Conservation (phyloP, 1,140 invertebrate genomes). For the Musca vetustissima region DNA sequence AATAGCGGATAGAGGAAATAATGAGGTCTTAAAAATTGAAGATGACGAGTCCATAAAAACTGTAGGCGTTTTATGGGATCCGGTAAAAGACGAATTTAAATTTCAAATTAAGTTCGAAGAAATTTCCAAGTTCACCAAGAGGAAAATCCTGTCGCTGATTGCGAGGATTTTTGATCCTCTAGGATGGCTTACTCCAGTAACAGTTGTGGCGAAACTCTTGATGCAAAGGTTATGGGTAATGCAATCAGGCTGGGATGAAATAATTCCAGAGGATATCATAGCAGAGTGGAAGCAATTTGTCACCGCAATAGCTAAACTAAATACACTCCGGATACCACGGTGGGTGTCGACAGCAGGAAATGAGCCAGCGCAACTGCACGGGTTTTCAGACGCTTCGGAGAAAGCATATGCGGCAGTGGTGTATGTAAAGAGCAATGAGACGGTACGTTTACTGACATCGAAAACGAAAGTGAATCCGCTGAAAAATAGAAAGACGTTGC, state of each 20-base stretch:
- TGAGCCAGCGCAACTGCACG: background rate
- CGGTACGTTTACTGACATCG: slow-evolving; percentile 36
- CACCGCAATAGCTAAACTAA: background rate
- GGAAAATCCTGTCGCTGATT: slow-evolving; percentile 43
- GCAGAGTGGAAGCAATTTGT: slow-evolving; percentile 32
- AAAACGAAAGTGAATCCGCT: slow-evolving; percentile 38
- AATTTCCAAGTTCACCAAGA: slow-evolving; percentile 36
- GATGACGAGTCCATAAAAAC: slow-evolving; percentile 35
- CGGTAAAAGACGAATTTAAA: slow-evolving; percentile 36
- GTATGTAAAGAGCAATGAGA: slow-evolving; percentile 16
- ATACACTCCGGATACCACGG: slow-evolving; percentile 2
- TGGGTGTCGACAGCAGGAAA: background rate
- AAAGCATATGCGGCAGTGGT: slow-evolving; percentile 21
- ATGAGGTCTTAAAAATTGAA: slow-evolving; percentile 6
- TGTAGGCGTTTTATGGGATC: slow-evolving; percentile 47
- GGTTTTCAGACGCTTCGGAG: slow-evolving; percentile 25
- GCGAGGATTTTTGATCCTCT: slow-evolving; percentile 55
- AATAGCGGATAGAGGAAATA: slow-evolving; percentile 40
- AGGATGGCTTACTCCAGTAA: slow-evolving; percentile 48
- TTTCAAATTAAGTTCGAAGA: slow-evolving; percentile 23
- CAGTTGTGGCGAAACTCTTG: slow-evolving; percentile 49
- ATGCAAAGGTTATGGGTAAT: slow-evolving; percentile 54
- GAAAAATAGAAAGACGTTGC: slow-evolving; percentile 21
- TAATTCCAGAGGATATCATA: slow-evolving; percentile 34
- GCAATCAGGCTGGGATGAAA: slow-evolving; percentile 54